Evolutionary conservation across 2,888 invertebrate species (phyloP).

Genomic region (Cryptocephalus moraei): DNA sequence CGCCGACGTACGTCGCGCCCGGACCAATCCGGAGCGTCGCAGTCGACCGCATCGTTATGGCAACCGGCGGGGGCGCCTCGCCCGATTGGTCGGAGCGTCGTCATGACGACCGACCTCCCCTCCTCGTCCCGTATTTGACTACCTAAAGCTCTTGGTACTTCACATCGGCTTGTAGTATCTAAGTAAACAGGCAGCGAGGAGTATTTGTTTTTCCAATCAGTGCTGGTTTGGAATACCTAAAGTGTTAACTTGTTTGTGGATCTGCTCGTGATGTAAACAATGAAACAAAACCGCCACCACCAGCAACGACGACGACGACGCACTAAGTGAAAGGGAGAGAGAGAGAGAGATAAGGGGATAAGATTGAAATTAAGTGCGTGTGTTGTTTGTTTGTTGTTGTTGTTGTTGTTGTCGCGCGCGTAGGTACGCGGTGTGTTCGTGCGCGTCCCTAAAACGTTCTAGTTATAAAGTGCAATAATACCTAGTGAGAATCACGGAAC

Average conservation of each 20-base stretch:
- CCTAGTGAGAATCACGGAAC: conserved; percentile 8
- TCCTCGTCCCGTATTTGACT: conserved; percentile 37
- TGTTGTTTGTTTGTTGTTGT: conserved; percentile 3
- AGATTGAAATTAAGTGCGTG: background rate
- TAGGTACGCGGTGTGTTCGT: no score
- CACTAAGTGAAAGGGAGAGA: background rate
- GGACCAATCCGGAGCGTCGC: conserved; percentile 17
- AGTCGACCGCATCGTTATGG: conserved; percentile 25
- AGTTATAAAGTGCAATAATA: conserved; percentile 14
- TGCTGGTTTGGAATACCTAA: conserved; percentile 43
- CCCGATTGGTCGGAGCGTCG: conserved; percentile 24
- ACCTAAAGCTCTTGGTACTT: conserved; percentile 42
- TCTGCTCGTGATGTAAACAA: conserved; percentile 42
- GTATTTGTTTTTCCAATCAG: conserved; percentile 49
- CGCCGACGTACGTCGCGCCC: conserved; percentile 9
- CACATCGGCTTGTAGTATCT: conserved; percentile 42
- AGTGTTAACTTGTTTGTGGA: conserved; percentile 42
- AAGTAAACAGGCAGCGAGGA: conserved; percentile 42
- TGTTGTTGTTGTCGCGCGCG: no score
- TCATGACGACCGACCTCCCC: conserved; percentile 32
- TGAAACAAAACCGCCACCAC: conserved; percentile 34
- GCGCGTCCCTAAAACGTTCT: conserved; percentile 4
- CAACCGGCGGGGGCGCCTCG: conserved; percentile 13
- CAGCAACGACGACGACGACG: conserved; percentile 31
- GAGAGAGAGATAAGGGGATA: conserved; percentile 7